Base-by-base conservation (phyloP, 2,113 vertebrate genomes). In the Datnioides undecimradiatus region DNA sequence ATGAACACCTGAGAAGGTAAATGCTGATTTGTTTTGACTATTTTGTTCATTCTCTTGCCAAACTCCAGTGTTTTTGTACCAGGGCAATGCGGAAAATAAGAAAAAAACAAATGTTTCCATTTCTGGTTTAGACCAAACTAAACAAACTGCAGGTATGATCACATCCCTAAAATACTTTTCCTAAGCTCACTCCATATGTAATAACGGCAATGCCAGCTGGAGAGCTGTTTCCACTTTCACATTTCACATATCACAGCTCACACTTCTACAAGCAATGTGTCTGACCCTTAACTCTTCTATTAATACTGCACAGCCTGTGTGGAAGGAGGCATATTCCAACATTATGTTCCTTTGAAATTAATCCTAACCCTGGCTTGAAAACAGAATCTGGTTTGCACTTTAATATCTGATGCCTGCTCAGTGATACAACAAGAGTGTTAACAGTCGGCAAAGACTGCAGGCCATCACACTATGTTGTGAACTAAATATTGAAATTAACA, bases 191-290 rank as follows among this genome's bases (percentile, higher is more conserved):
- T 78, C 78, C 69, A 85, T 79, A 87, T 88, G 86, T 80, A 40
- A 48, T n/a, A 38, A 78, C n/a, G n/a, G 48, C 62, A 62, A 74
- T 45, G 40, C 86, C 82, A 87, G 76, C 83, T 82, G 78, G 86
- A 60, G 55, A 76, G 63, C 31, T 43, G 71, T 49, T 82, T 78
- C 59, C 62, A 74, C 71, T 70, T 45, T 31, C 69, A 69, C 43
- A 63, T 79, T 82, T 72, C 73, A 63, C 75, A 72, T 70, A 43
- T 84, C 73, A 66, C 52, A 77, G 70, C 51, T 85, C 49, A 55
- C 73, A 77, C 62, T 8, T 72, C 25, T 66, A 17, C 48, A 55
- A 36, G 19, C 29, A 43, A 72, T 36, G 55, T 45, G 58, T 68
- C 66, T 57, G 34, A 84, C 80, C 64, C 69, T 83, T 36, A 59